Evolutionary conservation across 2,888 invertebrate genomes (phyloP).

Genomic region (Pycnomerus fuliginosus): DNA sequence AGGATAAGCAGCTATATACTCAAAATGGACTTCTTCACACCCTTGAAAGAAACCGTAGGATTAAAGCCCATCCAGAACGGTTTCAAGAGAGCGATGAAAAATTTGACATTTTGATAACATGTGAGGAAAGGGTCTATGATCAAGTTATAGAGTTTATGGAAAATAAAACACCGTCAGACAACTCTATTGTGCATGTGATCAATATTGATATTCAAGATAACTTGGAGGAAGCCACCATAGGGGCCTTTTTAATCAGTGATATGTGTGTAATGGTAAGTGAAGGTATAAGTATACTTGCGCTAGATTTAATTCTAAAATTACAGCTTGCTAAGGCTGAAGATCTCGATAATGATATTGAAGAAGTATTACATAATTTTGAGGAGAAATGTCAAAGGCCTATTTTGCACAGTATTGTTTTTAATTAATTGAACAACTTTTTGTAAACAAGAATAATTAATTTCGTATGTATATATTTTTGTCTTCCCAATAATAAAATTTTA

Average conservation of each 20-base stretch:
- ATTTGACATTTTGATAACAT: constrained; percentile 95
- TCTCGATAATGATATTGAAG: constrained; percentile 96
- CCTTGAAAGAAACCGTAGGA: constrained; percentile 94
- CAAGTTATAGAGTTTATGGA: constrained; percentile 95
- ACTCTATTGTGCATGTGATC: constrained; percentile 92
- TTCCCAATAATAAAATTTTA: constrained; percentile 20
- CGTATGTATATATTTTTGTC: constrained; percentile 18
- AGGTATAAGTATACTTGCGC: not conserved
- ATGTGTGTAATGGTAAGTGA: constrained; percentile 71
- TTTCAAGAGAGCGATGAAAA: constrained; percentile 87
- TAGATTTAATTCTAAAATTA: not conserved
- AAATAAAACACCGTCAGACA: constrained; percentile 72
- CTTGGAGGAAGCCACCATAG: constrained; percentile 98
- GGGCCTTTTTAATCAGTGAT: constrained; percentile 96
- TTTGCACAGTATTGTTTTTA: constrained; percentile 92
- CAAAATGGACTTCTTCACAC: constrained; percentile 98
- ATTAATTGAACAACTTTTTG: constrained; percentile 57
- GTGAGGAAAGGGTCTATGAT: constrained; percentile 98
- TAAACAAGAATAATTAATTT: constrained; percentile 9
- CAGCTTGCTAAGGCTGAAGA: constrained; percentile 82
- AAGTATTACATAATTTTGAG: constrained; percentile 93
- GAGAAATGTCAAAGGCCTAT: constrained; percentile 81
- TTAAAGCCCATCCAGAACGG: constrained; percentile 90
- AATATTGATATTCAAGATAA: constrained; percentile 99
- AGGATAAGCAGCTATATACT: constrained; percentile 90